These are phyloP conservation scores for Coreoperca whiteheadi DNA, from an alignment of 2,113 vertebrate genomes.

Conservation along the genomic window DNA sequence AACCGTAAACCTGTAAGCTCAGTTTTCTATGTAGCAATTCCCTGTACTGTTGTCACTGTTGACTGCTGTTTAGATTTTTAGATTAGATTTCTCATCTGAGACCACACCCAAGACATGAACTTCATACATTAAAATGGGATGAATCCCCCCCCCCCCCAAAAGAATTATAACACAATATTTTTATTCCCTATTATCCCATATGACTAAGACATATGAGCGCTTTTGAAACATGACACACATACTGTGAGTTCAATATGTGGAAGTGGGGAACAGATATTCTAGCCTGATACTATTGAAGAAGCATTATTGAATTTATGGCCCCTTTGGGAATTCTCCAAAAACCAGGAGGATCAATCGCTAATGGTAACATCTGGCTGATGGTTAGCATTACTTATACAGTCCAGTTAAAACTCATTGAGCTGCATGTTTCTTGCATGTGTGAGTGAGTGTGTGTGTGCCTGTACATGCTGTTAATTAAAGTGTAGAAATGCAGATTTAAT, in stretches of 20 bases:
- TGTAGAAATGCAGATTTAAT: not conserved
- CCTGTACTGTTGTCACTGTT: not conserved
- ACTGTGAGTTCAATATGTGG: slow-evolving; percentile 16
- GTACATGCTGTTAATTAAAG: not conserved
- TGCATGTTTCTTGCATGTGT: not conserved
- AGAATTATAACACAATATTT: slow-evolving; percentile 1
- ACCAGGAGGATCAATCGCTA: slow-evolving; percentile 64
- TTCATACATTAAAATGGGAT: not conserved
- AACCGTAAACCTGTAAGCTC: not conserved
- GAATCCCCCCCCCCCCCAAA: not conserved
- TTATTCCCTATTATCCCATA: slow-evolving; percentile 4
- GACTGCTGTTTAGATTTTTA: not conserved
- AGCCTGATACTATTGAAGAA: slow-evolving; percentile 31
- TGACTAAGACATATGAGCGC: not conserved
- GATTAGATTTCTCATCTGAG: slow-evolving; percentile 18
- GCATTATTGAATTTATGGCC: slow-evolving; percentile 46
- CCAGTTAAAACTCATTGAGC: slow-evolving; percentile 16
- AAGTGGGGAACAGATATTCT: slow-evolving; percentile 46
- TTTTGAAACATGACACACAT: slow-evolving; percentile 51
- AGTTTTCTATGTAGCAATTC: not conserved
- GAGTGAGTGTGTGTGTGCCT: not conserved
- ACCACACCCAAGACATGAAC: slow-evolving; percentile 28
- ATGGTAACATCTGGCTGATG: slow-evolving; percentile 69
- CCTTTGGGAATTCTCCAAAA: slow-evolving; percentile 51
- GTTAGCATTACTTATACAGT: slow-evolving; percentile 46